Evolutionary conservation across 2,797 vertebrate genomes (phyloP), one percentile per base, ranked within the genome.

Genomic region (Platalea minor): DNA sequence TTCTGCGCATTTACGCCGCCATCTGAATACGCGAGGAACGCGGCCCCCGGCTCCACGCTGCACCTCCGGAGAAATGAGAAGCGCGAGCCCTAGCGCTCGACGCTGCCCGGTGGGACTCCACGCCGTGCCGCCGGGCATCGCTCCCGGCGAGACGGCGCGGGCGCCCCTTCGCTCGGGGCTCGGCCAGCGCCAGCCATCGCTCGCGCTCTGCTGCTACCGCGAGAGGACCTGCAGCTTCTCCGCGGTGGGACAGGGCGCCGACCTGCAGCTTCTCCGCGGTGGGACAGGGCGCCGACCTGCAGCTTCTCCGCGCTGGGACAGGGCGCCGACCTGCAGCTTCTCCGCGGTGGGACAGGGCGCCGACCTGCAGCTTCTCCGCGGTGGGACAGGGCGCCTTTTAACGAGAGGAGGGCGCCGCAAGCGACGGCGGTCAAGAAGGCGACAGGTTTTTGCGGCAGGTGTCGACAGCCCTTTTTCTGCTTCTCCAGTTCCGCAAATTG

Each of bases 71-170:
- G 54, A 5, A 7, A 8, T 2, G 15, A 13, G 53, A 13, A 6
- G 51, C 10, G 31, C 54, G 21, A 20, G 13, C 6, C 54, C 31
- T 5, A 8, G 9, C 29, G 31, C 19, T 20, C 7, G 13, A 13
- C 13, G 12, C 41, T 11, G 37, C 37, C 37, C 37, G 37, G 37
- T 39, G 37, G 37, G 37, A 21, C 16, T 16, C 45, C 7, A 17
- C 2, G 17, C 46, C 1, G 4, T 14, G 25, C 65, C 8, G 67
- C 67, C 14, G 25, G n/a, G 46, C n/a, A 8, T 11, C 46, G 5
- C 64, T 35, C 33, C 6, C 3, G 46, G 24, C 10, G 4, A 63
- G 41, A 7, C 28, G 1, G 8, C 4, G 1, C 3, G 19, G 26
- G 35, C 68, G 13, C 3, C 48, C 67, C 48, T 7, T 16, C 35